Base-by-base conservation (phyloP, 1,140 invertebrate genomes). In the Agrypnia vestita region DNA sequence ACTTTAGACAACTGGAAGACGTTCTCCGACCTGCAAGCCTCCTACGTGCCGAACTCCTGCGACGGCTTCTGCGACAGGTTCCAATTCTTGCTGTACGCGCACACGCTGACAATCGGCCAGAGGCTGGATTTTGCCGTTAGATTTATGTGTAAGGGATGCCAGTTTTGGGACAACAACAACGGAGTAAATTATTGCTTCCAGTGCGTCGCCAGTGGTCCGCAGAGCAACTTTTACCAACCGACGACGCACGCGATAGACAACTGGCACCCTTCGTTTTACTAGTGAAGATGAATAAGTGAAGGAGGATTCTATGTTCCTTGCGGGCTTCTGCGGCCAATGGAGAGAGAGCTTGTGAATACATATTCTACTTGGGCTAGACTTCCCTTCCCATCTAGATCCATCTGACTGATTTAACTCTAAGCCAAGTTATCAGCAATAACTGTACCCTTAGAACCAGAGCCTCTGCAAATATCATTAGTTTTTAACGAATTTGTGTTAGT, bases 41-140 rank as follows among this genome's bases (percentile, higher is more conserved):
- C 91, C 6, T 98, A 98, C 86, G 93, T 97, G 46, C 91, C 93
- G 51, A 95, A 96, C 83, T 97, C 97, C 0, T 97, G 96, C 87
- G 97, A 98, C 84, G 97, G 97, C 0, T 96, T 96, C 82, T 97
- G 96, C 12, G 97, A 99, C 86, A 94, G 94, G 79, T 98, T 98
- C 85, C 92, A 92, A 8, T 95, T 98, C 84, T 86, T 93, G 7
- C 84, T 96, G 1, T 95, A 94, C 79, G 93, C 93, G 76, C 92
- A 94, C 83, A 93, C 91, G 51, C 88, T 97, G 82, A 87, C 90
- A 8, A 90, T 95, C 3, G 96, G 96, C 0, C 92, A 95, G 82
- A 91, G 92, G 53, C 85, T 98, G 10, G 94, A 96, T 85, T 93
- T 98, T 78, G 96, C 96, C 0, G 91, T 97, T 6, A 91, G 95